Evolutionary conservation across 1,140 invertebrate species (phyloP), one percentile per base, ranked within the genome.

Genomic region (Tetragnatha versicolor): DNA sequence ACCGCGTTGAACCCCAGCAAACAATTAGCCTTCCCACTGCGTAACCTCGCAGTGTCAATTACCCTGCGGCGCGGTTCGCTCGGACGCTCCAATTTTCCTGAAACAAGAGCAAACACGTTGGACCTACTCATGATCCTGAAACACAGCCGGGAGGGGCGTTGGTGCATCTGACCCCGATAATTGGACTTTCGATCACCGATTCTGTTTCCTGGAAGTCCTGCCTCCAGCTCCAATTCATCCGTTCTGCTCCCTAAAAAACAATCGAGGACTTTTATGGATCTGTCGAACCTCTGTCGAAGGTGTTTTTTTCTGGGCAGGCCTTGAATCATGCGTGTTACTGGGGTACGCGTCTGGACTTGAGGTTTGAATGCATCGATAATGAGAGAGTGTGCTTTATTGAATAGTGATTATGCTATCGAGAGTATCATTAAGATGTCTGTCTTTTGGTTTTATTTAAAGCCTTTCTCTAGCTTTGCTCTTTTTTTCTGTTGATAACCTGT

Each of bases 71-170:
- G 17, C n/a, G n/a, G n/a, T n/a, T n/a, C n/a, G n/a, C 12, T 65
- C 42, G 7, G 55, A 58, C 35, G 55, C 20, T 65, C 61, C 35
- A 39, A 37, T 42, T 42, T 39, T 27, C 6, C 20, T n/a, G 14
- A 65, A 65, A 65, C 61, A 65, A 42, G 61, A 65, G 61, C 61
- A 65, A 65, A 65, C 61, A 65, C 35, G 61, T 53, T 53, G 49
- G 25, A 53, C 61, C 61, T 65, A 65, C 61, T n/a, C 55, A 20
- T 60, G 55, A 12, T 60, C 55, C 55, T 31, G 61, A 65, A 65
- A 47, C 12, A 20, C n/a, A n/a, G 42, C 12, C 42, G 20, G 12
- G 20, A 55, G 33, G 65, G 65, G 65, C 65, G 65, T n/a, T 42
- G 63, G 33, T 47, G 25, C 27, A 27, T 42, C 37, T 29, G 65